Evolutionary conservation across 2,888 invertebrate genomes (phyloP).

Genomic region (Drosophila cracens): DNA sequence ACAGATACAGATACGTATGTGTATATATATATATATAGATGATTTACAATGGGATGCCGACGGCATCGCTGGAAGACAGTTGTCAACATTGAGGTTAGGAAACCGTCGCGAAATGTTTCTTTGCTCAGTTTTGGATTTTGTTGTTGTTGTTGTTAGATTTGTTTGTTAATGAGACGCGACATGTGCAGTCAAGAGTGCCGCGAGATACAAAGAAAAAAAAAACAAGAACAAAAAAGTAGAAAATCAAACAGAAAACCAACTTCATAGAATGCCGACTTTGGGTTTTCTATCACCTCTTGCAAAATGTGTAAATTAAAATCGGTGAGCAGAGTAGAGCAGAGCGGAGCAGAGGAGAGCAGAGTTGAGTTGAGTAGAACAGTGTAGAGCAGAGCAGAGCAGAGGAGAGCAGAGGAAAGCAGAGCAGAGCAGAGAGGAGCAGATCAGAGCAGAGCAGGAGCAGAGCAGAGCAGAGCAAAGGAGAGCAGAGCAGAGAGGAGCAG

Average conservation of each 20-base stretch:
- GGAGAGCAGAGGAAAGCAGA: accelerated
- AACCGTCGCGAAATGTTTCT: constrained; percentile 57
- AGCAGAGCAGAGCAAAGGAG: too few species aligned
- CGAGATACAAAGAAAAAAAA: constrained; percentile 23
- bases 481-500: too few species aligned
- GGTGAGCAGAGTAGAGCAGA: not conserved
- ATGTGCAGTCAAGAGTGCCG: constrained; percentile 39
- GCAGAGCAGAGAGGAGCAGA: too few species aligned
- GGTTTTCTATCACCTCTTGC: not conserved
- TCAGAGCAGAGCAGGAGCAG: too few species aligned
- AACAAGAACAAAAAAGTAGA: not conserved
- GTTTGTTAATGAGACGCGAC: constrained; percentile 64
- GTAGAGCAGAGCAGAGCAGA: too few species aligned
- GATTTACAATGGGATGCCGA: constrained; percentile 24
- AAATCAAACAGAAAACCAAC: constrained; percentile 17
- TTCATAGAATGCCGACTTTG: constrained; percentile 65
- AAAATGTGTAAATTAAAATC: constrained; percentile 69
- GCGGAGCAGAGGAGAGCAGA: not conserved
- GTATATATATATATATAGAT: not conserved
- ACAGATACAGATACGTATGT: not conserved
- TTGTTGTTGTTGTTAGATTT: constrained; percentile 30
- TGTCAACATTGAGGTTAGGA: constrained; percentile 76
- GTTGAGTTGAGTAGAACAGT: not conserved
- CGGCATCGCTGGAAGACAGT: constrained; percentile 36
- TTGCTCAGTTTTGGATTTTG: not conserved